Conservation (phyloP, 2,797 vertebrate species). For the Peromyscus attwateri region DNA sequence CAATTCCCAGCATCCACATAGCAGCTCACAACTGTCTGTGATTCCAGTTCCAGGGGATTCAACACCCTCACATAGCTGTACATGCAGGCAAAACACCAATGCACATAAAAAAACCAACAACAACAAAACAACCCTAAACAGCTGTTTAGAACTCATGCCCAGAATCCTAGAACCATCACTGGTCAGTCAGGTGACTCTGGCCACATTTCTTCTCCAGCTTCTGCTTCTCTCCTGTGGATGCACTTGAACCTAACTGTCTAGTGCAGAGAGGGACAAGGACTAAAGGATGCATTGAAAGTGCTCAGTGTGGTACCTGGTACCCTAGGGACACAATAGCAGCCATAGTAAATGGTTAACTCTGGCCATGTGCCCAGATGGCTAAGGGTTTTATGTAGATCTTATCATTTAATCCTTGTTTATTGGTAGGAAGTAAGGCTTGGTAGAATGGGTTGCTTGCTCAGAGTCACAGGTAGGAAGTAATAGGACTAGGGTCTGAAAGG, state of each 20-base stretch:
- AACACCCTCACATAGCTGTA: too few relatives aligned
- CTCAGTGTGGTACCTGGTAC: background rate
- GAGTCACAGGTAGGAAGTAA: background rate
- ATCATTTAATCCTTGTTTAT: background rate
- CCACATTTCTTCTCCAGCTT: background rate
- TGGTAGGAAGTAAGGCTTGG: background rate
- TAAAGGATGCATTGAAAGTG: background rate
- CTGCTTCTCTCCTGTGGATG: background rate
- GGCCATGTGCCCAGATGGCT: accelerated
- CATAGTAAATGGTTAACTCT: accelerated
- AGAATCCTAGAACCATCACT: background rate
- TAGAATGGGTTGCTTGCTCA: background rate
- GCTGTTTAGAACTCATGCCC: background rate
- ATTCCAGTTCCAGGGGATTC: too few relatives aligned
- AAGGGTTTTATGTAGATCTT: background rate
- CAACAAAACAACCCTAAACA: background rate
- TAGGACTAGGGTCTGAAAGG: background rate
- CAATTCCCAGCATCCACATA: too few relatives aligned
- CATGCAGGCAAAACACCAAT: too few relatives aligned
- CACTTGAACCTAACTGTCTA: background rate
- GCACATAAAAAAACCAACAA: too few relatives aligned
- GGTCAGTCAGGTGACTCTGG: background rate
- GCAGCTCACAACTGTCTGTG: too few relatives aligned
- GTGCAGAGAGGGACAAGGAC: too few relatives aligned
- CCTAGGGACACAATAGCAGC: background rate